phyloP scores from a whole-genome alignment of 2,113 vertebrate species.

The Psilopogon haemacephalus region DNA sequence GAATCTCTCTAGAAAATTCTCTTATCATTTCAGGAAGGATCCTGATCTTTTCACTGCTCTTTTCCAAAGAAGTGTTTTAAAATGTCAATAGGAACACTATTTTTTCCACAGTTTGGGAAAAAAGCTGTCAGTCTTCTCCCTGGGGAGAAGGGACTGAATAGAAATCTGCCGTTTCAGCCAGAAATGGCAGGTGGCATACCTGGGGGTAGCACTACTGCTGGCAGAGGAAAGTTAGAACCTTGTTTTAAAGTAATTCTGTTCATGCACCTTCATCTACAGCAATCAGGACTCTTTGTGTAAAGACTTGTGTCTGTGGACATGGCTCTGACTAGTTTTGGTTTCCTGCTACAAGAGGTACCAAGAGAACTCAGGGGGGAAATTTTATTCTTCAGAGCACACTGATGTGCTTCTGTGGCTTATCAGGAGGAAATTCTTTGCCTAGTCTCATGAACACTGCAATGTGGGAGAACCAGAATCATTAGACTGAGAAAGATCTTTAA shows the following conservation, averaged over 20 bases:
- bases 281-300: background rate
- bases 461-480: too few species aligned
- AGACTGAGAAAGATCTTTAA: too few species aligned
- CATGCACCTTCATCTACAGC: background rate
- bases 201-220: background rate
- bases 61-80: background rate
- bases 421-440: background rate
- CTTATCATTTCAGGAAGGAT: background rate
- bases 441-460: background rate
- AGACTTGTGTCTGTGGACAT: background rate
- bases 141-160: background rate
- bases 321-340: background rate
- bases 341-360: background rate
- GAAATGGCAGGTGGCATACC: background rate
- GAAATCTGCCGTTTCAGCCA: background rate
- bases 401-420: background rate
- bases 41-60: background rate
- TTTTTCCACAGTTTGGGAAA: background rate
- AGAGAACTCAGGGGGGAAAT: background rate
- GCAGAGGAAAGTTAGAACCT: background rate
- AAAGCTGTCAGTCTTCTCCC: too few species aligned
- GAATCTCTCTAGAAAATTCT: background rate
- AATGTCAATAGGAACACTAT: background rate
- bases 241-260: background rate
- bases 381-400: background rate